These are phyloP conservation scores for Zophobas morio DNA, from an alignment of 1,140 invertebrate species.

Conservation along the genomic window DNA sequence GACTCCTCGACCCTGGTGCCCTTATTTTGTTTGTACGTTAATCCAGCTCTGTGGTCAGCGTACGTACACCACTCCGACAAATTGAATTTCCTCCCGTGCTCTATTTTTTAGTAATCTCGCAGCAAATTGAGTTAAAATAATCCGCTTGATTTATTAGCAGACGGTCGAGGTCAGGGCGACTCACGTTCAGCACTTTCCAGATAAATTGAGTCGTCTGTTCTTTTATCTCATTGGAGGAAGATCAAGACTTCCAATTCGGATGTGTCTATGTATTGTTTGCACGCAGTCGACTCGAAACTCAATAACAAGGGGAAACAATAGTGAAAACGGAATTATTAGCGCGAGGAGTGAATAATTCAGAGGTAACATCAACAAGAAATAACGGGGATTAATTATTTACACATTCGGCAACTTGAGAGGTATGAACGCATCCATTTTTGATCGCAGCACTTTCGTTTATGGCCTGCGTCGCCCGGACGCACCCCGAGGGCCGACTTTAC, in stretches of 20 bases:
- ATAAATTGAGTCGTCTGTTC: constrained; percentile 44
- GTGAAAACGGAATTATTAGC: constrained; percentile 26
- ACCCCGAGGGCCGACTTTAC: too few species aligned
- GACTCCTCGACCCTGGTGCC: background rate
- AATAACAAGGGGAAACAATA: constrained; percentile 20
- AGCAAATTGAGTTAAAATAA: constrained; percentile 23
- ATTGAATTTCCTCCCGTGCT: constrained; percentile 19
- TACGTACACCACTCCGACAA: constrained; percentile 4
- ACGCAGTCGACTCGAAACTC: constrained; percentile 6
- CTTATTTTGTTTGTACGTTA: background rate
- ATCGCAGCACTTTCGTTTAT: too few species aligned
- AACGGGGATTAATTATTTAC: too few species aligned
- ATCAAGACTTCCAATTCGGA: constrained; percentile 14
- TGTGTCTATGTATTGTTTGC: background rate
- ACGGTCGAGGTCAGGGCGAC: constrained; percentile 11
- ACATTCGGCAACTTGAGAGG: too few species aligned
- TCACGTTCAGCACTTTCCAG: constrained; percentile 32
- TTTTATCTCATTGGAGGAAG: constrained; percentile 16
- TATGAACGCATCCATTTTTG: too few species aligned
- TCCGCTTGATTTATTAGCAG: constrained; percentile 35
- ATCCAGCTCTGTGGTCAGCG: background rate
- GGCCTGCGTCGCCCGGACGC: too few species aligned
- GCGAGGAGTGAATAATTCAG: background rate
- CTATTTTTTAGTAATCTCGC: constrained; percentile 7
- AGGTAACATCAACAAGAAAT: background rate